Evolutionary conservation across 2,797 vertebrate genomes (phyloP), one percentile per base, ranked within the genome.

Genomic region (Crocidura indochinensis): DNA sequence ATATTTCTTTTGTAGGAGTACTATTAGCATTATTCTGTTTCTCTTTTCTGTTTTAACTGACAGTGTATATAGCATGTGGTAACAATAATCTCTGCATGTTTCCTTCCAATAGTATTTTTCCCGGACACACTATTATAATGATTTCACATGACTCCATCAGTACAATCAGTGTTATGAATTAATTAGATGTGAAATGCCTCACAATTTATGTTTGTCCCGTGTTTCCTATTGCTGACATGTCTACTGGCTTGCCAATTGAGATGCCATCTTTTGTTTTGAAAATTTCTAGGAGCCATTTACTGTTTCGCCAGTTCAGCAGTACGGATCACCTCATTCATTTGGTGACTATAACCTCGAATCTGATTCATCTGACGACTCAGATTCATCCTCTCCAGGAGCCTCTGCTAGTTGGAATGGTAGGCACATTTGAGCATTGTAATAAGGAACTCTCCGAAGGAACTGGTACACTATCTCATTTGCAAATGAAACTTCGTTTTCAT

Each of bases 331-430:
- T 95, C 78, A 95, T 3, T 2, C 94, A 0, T n/a, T 72, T 87
- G 69, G 69, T 24, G 5, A 6, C 75, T 95, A 83, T 77, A 98
- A 98, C 82, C 95, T 96, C 94, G 92, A 98, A 68, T 99, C 98
- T 0, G 98, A 98, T 47, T 98, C 98, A 0, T 98, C 98, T 65
- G 98, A 97, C 96, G 98, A 98, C 93, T 99, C 98, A 75, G 97
- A 96, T 71, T 97, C 97, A 92, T 98, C 98, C 79, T 98, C 98
- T 2, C 97, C 97, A 96, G 98, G 98, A 0, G 97, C 96, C 0
- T 93, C 97, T 72, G 98, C 98, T 0, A 91, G 96, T 44, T 88
- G 64, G 0, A 0, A 0, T 1, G 44, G 91, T 96, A 76, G 15
- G 88, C 80, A 10, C n/a, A 29, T 49, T 15, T 0, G 31, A 19